Percentiles rank a stretch among this genome's conserved stretches.
Conservation (phyloP, 2,888 invertebrate species). For the Uloborus plumipes region DNA sequence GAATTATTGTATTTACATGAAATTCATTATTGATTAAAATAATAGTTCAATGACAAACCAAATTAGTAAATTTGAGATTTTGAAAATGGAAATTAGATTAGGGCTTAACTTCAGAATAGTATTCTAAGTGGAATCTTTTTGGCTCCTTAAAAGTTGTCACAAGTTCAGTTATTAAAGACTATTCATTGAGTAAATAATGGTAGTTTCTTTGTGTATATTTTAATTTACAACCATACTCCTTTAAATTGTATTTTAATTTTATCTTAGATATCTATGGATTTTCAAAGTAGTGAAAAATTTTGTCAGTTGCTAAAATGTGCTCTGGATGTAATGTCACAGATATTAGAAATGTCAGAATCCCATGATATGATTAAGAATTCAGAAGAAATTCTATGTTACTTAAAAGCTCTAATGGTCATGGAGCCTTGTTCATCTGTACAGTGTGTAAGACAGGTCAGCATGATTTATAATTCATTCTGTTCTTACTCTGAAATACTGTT, state of each 20-base stretch:
- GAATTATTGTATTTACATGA: no score
- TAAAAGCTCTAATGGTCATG: constrained; percentile 80
- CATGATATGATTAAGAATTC: constrained; percentile 81
- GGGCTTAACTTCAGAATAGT: no score
- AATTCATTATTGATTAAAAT: no score
- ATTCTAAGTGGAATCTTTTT: no score
- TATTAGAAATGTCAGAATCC: constrained; percentile 80
- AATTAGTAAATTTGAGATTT: no score
- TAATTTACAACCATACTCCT: neutral
- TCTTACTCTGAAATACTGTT: no score
- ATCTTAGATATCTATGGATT: constrained; percentile 80
- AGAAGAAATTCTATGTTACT: constrained; percentile 84
- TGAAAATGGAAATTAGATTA: no score
- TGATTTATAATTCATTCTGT: neutral
- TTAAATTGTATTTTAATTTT: neutral
- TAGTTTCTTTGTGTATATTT: no score
- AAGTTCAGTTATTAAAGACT: no score
- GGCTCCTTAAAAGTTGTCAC: no score
- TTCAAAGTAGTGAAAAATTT: constrained; percentile 82
- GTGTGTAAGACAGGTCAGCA: constrained; percentile 81
- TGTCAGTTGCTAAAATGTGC: constrained; percentile 78
- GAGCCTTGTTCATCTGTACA: constrained; percentile 80
- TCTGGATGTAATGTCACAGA: constrained; percentile 79
- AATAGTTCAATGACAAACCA: no score
- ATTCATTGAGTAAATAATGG: no score